phyloP scores from a whole-genome alignment of 1,140 invertebrate genomes.

The Neodiprion pinetum region DNA sequence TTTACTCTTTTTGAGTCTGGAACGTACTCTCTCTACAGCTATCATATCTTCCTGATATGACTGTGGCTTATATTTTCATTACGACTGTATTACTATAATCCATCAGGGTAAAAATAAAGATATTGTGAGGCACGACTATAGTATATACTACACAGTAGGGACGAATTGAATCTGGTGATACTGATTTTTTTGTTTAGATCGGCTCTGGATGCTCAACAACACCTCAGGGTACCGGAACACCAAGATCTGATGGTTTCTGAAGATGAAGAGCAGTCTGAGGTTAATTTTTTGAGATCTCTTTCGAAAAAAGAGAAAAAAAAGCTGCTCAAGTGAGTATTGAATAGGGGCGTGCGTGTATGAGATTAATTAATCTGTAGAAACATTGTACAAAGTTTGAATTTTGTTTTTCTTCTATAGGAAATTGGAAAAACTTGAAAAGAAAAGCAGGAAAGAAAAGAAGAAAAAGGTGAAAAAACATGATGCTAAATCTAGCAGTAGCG shows the following conservation, averaged over 20 bases:
- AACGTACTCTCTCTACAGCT: slow-evolving; percentile 1
- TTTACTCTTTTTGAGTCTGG: slow-evolving; percentile 56
- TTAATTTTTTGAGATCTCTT: slow-evolving; percentile 82
- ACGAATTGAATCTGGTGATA: no score
- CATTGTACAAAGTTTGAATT: slow-evolving; percentile 21
- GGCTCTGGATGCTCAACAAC: slow-evolving; percentile 68
- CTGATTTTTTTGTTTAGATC: slow-evolving; percentile 38
- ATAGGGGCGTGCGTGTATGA: background rate
- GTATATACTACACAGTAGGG: no score
- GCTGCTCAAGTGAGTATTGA: slow-evolving; percentile 76
- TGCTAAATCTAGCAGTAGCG: slow-evolving; percentile 31
- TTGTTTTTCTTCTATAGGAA: slow-evolving; percentile 65
- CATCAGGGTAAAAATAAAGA: no score
- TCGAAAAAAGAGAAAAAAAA: slow-evolving; percentile 91
- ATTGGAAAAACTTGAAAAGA: slow-evolving; percentile 78
- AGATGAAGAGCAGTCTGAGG: slow-evolving; percentile 71
- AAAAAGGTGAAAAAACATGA: slow-evolving; percentile 64
- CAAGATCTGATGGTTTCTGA: slow-evolving; percentile 60
- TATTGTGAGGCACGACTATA: no score
- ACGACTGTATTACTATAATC: no score
- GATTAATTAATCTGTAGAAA: slow-evolving; percentile 10
- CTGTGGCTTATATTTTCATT: no score
- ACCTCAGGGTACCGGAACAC: slow-evolving; percentile 60
- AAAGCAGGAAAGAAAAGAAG: slow-evolving; percentile 63
- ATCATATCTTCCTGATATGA: no score